phyloP scores from a whole-genome alignment of 2,113 vertebrate species.

The Sitta europaea region DNA sequence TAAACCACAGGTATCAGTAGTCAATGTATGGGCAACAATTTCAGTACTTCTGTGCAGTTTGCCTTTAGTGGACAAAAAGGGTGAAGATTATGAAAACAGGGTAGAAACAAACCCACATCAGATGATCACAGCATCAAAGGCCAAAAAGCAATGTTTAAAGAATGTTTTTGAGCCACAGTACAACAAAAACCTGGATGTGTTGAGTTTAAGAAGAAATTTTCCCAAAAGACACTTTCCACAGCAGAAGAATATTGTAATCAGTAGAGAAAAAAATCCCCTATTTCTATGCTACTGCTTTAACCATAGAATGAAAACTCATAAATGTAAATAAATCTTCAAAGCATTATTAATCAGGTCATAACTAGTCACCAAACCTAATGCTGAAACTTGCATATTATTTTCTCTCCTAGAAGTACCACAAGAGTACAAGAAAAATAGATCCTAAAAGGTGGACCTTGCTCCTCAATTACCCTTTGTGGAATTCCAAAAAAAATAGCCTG shows the following conservation, averaged over 20 bases:
- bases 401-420: not conserved
- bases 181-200: not conserved
- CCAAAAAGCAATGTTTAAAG: slow-evolving; percentile 37
- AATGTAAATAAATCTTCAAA: not conserved
- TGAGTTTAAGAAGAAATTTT: not conserved
- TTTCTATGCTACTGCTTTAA: not conserved
- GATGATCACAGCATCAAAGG: slow-evolving; percentile 30
- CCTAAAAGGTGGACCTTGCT: not conserved
- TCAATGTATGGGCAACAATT: not conserved
- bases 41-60: slow-evolving; percentile 49
- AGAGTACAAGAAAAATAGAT: not conserved
- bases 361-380: not conserved
- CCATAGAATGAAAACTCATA: not conserved
- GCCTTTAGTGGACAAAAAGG: slow-evolving; percentile 54
- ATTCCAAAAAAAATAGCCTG: not conserved
- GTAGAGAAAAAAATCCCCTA: not conserved
- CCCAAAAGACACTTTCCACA: not conserved
- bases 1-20: not conserved
- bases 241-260: not conserved
- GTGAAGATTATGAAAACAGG: slow-evolving; percentile 49
- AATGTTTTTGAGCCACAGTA: not conserved
- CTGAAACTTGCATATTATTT: not conserved
- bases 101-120: slow-evolving; percentile 35
- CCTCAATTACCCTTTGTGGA: not conserved
- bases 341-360: not conserved